Evolutionary conservation across 2,797 vertebrate genomes (phyloP).

Genomic region (Orestias chungarensis): DNA sequence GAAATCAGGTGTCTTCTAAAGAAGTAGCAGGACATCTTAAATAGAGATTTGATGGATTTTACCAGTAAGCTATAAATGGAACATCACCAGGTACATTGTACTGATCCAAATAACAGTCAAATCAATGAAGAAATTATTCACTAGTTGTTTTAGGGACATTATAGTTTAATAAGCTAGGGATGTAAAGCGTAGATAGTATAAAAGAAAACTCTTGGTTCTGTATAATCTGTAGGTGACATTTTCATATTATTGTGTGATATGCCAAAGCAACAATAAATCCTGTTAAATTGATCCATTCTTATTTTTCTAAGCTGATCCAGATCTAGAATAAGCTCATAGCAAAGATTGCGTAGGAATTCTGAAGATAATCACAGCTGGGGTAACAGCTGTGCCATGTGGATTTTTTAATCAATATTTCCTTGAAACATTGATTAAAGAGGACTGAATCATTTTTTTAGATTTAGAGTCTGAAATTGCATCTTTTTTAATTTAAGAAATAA

Average conservation of each 20-base stretch:
- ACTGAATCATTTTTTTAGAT: too few species aligned
- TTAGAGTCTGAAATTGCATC: too few species aligned
- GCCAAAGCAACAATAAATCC: too few species aligned
- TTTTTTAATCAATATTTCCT: not conserved
- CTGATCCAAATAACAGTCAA: not conserved
- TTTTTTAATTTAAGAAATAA: too few species aligned
- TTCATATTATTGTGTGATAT: not conserved
- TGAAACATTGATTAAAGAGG: not conserved
- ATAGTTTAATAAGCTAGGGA: not conserved
- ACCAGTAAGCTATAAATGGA: too few species aligned
- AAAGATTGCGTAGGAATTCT: not conserved
- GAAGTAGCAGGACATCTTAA: too few species aligned
- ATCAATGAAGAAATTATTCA: not conserved
- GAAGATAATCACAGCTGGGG: not conserved
- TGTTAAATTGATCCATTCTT: not conserved
- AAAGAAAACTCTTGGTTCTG: not conserved
- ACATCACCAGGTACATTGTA: too few species aligned
- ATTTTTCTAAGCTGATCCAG: not conserved
- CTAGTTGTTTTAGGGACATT: not conserved
- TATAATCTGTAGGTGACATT: not conserved
- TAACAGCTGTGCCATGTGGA: not conserved
- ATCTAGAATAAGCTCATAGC: not conserved
- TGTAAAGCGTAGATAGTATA: not conserved
- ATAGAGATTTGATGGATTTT: too few species aligned
- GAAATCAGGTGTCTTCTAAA: too few species aligned